Base-by-base conservation (phyloP, 2,797 vertebrate genomes). In the Falco berigora region DNA sequence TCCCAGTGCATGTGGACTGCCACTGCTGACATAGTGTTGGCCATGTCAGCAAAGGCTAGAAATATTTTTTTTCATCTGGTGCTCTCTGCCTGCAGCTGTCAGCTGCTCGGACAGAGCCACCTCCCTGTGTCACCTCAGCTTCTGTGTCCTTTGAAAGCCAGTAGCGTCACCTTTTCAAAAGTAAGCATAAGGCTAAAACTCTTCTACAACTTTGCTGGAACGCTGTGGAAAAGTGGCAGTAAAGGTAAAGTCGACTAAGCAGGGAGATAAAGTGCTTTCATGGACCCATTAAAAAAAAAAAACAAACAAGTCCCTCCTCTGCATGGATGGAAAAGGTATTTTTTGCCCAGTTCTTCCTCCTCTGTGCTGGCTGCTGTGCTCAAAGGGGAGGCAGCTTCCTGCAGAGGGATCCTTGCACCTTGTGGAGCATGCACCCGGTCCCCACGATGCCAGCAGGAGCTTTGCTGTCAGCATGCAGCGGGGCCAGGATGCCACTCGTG, bases 1-100 rank as follows among this genome's bases (percentile, higher is more conserved):
- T 83, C 36, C n/a, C 0, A 0, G n/a, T 4, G 5, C 52, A 30
- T 0, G 0, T 1, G 5, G 28, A 62, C 55, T 34, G 36, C 34
- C 8, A 1, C 24, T 62, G 83, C 83, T 93, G 86, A 46, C 74
- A 40, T 21, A 20, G 42, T 6, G 34, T 68, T 83, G 88, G 64
- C 79, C 8, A 0, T 75, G 73, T 91, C 74, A 93, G 74, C 71
- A 75, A 50, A 66, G 69, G 25, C 81, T 67, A 66, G 46, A 42
- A 66, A 17, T 5, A 25, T 12, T 53, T 18, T 59, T 61, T 72
- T 73, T 5, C 12, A 72, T 49, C n/a, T n/a, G 42, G 32, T 86
- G 50, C 53, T 83, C 47, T 67, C 53, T 84, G 27, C 61, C 76
- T 80, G 73, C 77, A 78, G 71, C 74, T 71, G 34, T 78, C 92